Evolutionary conservation across 2,888 invertebrate genomes (phyloP).

Genomic region (Hydriomena furcata): DNA sequence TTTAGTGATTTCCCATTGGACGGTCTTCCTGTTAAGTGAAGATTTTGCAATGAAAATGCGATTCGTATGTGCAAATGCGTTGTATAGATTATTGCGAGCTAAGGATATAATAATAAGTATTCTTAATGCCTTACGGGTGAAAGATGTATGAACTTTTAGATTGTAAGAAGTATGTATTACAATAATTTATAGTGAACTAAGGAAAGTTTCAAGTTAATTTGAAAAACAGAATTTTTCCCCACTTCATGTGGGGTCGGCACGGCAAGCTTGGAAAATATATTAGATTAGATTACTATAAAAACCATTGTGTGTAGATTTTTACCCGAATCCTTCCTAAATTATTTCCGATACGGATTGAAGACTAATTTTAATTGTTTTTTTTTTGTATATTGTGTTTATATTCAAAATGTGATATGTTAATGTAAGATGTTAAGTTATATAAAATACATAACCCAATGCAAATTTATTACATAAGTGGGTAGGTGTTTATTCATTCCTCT

Average conservation of each 20-base stretch:
- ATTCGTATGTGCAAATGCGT: slow-evolving; percentile 16
- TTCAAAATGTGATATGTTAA: slow-evolving; percentile 61
- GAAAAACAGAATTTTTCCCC: no score
- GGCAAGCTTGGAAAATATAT: no score
- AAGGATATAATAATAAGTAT: slow-evolving; percentile 35
- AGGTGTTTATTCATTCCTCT: slow-evolving; percentile 49
- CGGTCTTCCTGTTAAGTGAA: slow-evolving; percentile 33
- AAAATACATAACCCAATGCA: slow-evolving; percentile 33
- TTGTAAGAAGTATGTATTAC: slow-evolving; percentile 2
- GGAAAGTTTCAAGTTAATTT: neutral
- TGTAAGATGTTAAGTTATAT: slow-evolving; percentile 42
- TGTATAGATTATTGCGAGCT: slow-evolving; percentile 23
- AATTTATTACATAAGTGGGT: slow-evolving; percentile 20
- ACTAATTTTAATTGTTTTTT: slow-evolving; percentile 24
- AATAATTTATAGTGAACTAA: slow-evolving; percentile 2
- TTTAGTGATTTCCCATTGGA: slow-evolving; percentile 35
- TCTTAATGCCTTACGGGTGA: slow-evolving; percentile 37
- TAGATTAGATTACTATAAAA: no score
- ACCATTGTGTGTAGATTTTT: neutral
- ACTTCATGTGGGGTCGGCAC: no score
- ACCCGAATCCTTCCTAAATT: slow-evolving; percentile 18
- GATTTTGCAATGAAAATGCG: slow-evolving; percentile 35
- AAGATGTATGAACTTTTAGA: slow-evolving; percentile 28
- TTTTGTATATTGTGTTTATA: slow-evolving; percentile 46
- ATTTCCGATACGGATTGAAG: slow-evolving; percentile 20